Percentiles rank a stretch among this genome's conserved stretches.
Conservation (phyloP, 2,888 invertebrate genomes). For the Epsilonema sp. region DNA sequence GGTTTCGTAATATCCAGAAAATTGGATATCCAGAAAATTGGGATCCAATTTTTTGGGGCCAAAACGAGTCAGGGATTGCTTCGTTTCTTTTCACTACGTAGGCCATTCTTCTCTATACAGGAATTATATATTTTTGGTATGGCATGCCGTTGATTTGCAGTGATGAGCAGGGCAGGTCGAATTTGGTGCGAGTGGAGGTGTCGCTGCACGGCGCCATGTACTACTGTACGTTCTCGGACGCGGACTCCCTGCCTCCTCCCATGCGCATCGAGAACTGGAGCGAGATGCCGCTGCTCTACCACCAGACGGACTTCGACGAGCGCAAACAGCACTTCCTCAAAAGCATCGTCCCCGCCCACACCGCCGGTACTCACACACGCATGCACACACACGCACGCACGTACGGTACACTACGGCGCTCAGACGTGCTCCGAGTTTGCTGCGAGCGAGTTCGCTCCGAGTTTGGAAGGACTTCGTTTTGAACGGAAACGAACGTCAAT, state of each 20-base stretch:
- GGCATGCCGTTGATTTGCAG: too few species aligned
- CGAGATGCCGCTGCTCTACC: constrained; percentile 63
- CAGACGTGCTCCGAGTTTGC: neutral
- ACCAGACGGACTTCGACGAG: constrained; percentile 47
- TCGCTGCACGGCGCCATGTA: constrained; percentile 69
- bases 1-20: too few species aligned
- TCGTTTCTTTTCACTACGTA: too few species aligned
- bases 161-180: constrained; percentile 51
- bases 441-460: too few species aligned
- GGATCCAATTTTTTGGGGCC: too few species aligned
- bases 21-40: too few species aligned
- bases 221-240: constrained; percentile 74
- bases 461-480: too few species aligned
- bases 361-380: constrained; percentile 33
- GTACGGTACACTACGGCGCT: too few species aligned
- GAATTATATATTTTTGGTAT: too few species aligned
- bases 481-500: too few species aligned
- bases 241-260: constrained; percentile 76
- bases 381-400: neutral
- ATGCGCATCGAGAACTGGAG: constrained; percentile 81
- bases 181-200: constrained; percentile 70
- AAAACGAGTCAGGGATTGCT: too few species aligned
- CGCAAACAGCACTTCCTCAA: constrained; percentile 45
- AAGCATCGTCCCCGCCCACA: constrained; percentile 52
- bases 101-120: too few species aligned